phyloP scores from a whole-genome alignment of 2,888 invertebrate genomes.

The Dryococelus australis region DNA sequence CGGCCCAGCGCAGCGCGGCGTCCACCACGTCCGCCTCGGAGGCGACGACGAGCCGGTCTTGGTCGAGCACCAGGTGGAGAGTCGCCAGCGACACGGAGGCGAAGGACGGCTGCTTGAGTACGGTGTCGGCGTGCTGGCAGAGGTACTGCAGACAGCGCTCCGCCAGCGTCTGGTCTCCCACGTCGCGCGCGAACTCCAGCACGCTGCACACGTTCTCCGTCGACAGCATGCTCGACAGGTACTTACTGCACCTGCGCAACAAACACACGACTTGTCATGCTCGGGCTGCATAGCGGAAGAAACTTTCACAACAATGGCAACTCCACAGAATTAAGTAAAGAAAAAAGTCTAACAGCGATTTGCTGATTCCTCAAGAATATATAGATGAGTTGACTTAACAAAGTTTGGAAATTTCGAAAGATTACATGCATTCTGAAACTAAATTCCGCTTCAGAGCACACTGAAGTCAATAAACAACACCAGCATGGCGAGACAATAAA shows the following conservation, averaged over 20 bases:
- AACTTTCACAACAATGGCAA: no score
- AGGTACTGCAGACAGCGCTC: constrained; percentile 11
- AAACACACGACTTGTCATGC: neutral
- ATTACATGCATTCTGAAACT: no score
- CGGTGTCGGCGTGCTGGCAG: neutral
- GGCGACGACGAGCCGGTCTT: constrained; percentile 1
- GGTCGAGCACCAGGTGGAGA: neutral
- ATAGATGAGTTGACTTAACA: no score
- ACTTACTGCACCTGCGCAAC: neutral
- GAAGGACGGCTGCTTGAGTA: constrained; percentile 12
- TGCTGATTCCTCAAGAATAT: neutral
- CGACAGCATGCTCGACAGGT: neutral
- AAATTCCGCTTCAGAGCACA: no score
- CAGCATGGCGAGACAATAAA: no score
- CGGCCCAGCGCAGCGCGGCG: neutral
- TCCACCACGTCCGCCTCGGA: neutral
- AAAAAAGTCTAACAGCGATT: neutral
- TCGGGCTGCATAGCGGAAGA: neutral
- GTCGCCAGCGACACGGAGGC: neutral
- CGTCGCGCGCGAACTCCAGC: constrained; percentile 11
- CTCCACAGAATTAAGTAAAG: no score
- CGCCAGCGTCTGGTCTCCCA: neutral
- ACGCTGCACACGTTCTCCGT: neutral
- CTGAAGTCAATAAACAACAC: no score
- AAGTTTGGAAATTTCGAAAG: no score